Evolutionary conservation across 1,140 invertebrate species (phyloP), one percentile per base, ranked within the genome.

Genomic region (Antheraea mylitta): DNA sequence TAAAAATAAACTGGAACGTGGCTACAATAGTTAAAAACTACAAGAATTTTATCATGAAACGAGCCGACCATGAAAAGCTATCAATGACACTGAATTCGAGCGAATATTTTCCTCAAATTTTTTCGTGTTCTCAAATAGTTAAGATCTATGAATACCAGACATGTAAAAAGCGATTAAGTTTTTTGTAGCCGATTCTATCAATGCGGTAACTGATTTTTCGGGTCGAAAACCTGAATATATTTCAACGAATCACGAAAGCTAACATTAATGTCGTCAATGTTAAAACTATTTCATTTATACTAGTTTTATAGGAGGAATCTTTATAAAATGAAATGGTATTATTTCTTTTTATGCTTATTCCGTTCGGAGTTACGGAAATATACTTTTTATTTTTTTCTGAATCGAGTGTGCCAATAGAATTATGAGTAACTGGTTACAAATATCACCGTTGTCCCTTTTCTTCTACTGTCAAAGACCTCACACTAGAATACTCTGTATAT

Each of bases 151-250:
- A 68, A 73, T 71, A 73, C 64, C 77, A 79, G 77, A 76, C 75
- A 48, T 59, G 66, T 75, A 77, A 77, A 79, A 77, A 79, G 58
- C 68, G 58, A 70, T 79, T 71, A 62, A 72, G 60, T 73, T 77
- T 79, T 79, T 80, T 76, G 69, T 58, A 38, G 48, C 38, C 69
- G 67, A 74, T 75, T 79, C 63, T 58, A 65, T 42, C 71, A 58
- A 69, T 36, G 45, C 62, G 48, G 38, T 45, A 64, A 67, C 66
- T 68, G 67, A 72, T 70, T 73, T 73, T 75, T 72, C 70, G 72
- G 70, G 68, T 76, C 74, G 69, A 72, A 74, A 70, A 78, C 71
- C 74, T 67, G 74, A 72, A 72, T 68, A 74, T 65, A 72, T 74
- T 78, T 76, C 68, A 68, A 70, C 58, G 67, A 73, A 73, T 70